These are phyloP conservation scores for Siniperca scherzeri DNA, from an alignment of 2,797 vertebrate genomes.

Conservation along the genomic window DNA sequence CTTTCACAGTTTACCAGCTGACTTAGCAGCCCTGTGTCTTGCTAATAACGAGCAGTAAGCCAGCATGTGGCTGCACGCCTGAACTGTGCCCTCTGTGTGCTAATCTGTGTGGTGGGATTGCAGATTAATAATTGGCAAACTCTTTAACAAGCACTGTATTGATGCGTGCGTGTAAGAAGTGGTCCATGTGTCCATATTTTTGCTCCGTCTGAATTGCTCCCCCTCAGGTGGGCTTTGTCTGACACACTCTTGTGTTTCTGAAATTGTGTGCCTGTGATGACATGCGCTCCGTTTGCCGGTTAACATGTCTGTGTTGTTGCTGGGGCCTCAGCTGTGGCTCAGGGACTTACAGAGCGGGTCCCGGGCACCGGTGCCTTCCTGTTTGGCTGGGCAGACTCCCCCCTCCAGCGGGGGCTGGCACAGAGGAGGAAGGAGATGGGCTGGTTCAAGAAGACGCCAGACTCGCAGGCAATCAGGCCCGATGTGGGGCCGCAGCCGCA, in stretches of 20 bases:
- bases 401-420: constrained; percentile 80
- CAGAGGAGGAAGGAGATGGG: constrained; percentile 86
- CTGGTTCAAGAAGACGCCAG: constrained; percentile 82
- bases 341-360: constrained; percentile 76
- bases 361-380: constrained; percentile 85
- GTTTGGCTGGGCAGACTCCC: constrained; percentile 86
- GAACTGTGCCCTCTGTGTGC: constrained; percentile 34
- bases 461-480: constrained; percentile 69
- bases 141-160: constrained; percentile 35
- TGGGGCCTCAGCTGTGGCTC: constrained; percentile 78
- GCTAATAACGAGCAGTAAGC: constrained; percentile 47
- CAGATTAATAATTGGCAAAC: constrained; percentile 40
- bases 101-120: constrained; percentile 46
- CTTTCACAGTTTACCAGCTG: constrained; percentile 48
- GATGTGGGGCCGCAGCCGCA: constrained; percentile 80
- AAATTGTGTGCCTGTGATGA: constrained; percentile 20
- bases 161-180: constrained; percentile 32
- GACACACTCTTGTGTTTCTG: constrained; percentile 19
- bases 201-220: constrained; percentile 14
- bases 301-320: constrained; percentile 11
- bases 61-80: constrained; percentile 40
- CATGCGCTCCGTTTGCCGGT: constrained; percentile 1
- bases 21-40: constrained; percentile 26
- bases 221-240: constrained; percentile 56
- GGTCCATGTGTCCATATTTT: constrained; percentile 21